Base-by-base conservation (phyloP, 2,113 vertebrate genomes). In the Nycticryphes semicollaris region DNA sequence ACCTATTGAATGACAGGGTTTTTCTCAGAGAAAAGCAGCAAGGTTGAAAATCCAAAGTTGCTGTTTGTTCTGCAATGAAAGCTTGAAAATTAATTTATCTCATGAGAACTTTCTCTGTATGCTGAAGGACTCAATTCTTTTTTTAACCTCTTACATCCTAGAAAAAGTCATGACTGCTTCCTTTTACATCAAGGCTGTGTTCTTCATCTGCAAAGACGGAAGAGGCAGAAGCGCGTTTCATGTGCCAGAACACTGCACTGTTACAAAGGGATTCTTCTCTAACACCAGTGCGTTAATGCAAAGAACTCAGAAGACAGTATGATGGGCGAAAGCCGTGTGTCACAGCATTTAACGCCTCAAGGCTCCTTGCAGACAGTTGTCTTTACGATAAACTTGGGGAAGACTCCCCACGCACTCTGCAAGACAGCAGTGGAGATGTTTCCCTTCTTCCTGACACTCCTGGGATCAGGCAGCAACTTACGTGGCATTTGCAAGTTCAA, bases 281-380 rank as follows among this genome's bases (percentile, higher is more conserved):
- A 8, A 20, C 20, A 17, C 31, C 50, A 39, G 28, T 7, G 19
- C n/a, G 10, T 57, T n/a, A 57, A 62, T 20, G 45, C 63, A 81
- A 72, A 54, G 51, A 59, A 15, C 27, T 74, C 50, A 0, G 21
- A 51, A 74, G 45, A 47, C 28, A 35, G 7, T 9, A 22, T 2
- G 19, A 35, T 0, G 1, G 33, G 41, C 5, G 1, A 84, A 59
- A 79, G 35, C 57, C n/a, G 5, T 12, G 16, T 23, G 28, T 31
- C 41, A n/a, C 72, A 51, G 66, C 47, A 43, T 67, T 83, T 31
- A 83, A 25, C 27, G 24, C 47, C 84, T 45, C 24, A 23, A 23
- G 50, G 63, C 14, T 87, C 35, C 64, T 50, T 45, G 20, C 37
- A 77, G 72, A 39, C 27, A 33, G 7, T 14, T 56, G 43, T n/a